Evolutionary conservation across 2,797 vertebrate species (phyloP).

Genomic region (Pseudochaenichthys georgianus): DNA sequence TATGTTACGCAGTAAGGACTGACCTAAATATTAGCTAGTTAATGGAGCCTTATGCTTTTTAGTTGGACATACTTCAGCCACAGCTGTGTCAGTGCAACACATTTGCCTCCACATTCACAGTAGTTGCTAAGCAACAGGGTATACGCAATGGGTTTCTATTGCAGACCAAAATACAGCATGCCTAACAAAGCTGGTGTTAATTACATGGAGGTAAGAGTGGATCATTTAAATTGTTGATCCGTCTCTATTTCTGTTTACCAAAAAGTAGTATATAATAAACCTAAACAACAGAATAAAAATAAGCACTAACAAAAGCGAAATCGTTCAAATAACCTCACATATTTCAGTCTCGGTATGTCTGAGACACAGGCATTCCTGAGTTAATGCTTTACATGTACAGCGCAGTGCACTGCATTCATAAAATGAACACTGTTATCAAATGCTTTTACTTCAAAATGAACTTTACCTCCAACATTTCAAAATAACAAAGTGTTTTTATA

Average conservation of each 20-base stretch:
- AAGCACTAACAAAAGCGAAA: background rate
- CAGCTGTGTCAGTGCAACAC: slow-evolving; percentile 60
- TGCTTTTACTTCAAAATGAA: background rate
- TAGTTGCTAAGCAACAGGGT: slow-evolving; percentile 79
- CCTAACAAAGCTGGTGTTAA: slow-evolving; percentile 48
- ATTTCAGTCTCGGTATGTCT: background rate
- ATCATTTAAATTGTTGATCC: no score
- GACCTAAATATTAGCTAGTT: slow-evolving; percentile 48
- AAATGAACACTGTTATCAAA: background rate
- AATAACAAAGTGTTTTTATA: background rate
- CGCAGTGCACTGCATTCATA: background rate
- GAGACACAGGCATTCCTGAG: background rate
- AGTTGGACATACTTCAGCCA: slow-evolving; percentile 59
- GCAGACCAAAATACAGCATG: slow-evolving; percentile 51
- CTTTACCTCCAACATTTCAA: background rate
- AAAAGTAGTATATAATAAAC: background rate
- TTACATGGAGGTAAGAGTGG: slow-evolving; percentile 32
- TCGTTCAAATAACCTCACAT: background rate
- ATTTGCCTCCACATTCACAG: slow-evolving; percentile 58
- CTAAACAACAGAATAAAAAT: background rate
- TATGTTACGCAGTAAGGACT: slow-evolving; percentile 22
- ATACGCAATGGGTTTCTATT: slow-evolving; percentile 45
- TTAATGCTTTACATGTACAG: background rate
- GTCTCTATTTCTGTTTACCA: background rate
- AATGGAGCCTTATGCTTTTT: slow-evolving; percentile 56